Evolutionary conservation across 1,140 invertebrate genomes (phyloP), one percentile per base, ranked within the genome.

Genomic region (Zaprionus taronus): DNA sequence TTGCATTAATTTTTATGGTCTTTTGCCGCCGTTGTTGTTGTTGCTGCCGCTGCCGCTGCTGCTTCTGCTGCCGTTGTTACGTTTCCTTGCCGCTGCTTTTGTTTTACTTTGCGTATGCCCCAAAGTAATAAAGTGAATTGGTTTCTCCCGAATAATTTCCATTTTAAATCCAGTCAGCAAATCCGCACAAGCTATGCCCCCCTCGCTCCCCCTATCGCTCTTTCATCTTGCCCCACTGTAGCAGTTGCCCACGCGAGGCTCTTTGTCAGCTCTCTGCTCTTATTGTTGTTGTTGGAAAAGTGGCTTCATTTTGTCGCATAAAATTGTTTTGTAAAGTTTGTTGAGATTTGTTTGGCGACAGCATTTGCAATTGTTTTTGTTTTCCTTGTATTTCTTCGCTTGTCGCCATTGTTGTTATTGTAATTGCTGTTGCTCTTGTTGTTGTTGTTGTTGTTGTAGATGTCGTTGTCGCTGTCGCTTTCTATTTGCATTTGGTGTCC

Each of bases 61-160:
- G 1, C 20, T 20, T 1, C 20, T n/a, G n/a, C n/a, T n/a, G 55
- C 17, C 63, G 55, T 47, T 64, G 79, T 26, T 81, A 41, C 49
- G 55, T 24, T 55, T 66, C 22, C 57, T 65, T 60, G 36, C 20
- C 58, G 74, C 36, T 79, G 84, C 85, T 79, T 83, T 87, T 87
- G 83, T 84, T 87, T 87, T 87, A 89, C 83, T 87, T 89, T 89
- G 83, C 85, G 85, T 89, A 81, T 89, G 85, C 84, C 84, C 84
- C 85, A 89, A 89, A 89, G 84, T 89, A 90, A 89, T 89, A 89
- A 89, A 89, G 81, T 87, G 84, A 89, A 89, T 89, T 89, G 85
- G 84, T 89, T 90, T 89, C 20, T 69, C 84, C 81, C 85, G 81
- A 89, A 89, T 89, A 90, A 89, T 89, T 90, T 89, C 84, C 85